A percentile compares a stretch with the other conserved stretches of the same genome.
phyloP scores from a whole-genome alignment of 2,113 vertebrate species.

The Podocnemis expansa region DNA sequence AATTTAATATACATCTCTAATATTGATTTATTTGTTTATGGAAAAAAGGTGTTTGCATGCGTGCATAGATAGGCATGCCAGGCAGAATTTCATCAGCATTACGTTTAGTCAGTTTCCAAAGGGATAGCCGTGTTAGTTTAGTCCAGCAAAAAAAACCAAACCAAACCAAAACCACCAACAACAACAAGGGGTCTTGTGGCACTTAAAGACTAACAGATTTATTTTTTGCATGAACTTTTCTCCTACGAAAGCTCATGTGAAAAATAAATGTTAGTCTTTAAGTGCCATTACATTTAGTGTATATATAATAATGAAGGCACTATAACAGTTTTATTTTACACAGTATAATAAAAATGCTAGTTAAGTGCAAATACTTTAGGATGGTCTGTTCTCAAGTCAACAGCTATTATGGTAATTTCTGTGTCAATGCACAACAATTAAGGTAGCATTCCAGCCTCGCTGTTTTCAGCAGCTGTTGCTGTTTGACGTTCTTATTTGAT shows the following conservation, averaged over 20 bases:
- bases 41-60: background rate
- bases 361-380: constrained; percentile 50
- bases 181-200: too few species aligned
- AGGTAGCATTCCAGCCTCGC: constrained; percentile 12
- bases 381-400: constrained; percentile 59
- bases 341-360: background rate
- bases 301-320: background rate
- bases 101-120: too few species aligned
- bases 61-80: background rate
- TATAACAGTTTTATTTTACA: background rate
- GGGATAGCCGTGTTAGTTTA: too few species aligned
- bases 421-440: constrained; percentile 44
- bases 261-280: too few species aligned
- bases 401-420: constrained; percentile 60
- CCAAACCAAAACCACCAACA: too few species aligned
- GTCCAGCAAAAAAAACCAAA: too few species aligned
- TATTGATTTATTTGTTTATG: rapidly evolving
- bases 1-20: rapidly evolving
- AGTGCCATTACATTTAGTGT: background rate
- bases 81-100: background rate
- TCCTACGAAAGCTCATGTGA: too few species aligned
- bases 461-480: constrained; percentile 60
- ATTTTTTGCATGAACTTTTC: too few species aligned
- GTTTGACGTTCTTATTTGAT: constrained; percentile 65
- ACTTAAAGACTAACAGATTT: too few species aligned